phyloP scores from a whole-genome alignment of 2,888 invertebrate genomes.

The Abscondita cerata region DNA sequence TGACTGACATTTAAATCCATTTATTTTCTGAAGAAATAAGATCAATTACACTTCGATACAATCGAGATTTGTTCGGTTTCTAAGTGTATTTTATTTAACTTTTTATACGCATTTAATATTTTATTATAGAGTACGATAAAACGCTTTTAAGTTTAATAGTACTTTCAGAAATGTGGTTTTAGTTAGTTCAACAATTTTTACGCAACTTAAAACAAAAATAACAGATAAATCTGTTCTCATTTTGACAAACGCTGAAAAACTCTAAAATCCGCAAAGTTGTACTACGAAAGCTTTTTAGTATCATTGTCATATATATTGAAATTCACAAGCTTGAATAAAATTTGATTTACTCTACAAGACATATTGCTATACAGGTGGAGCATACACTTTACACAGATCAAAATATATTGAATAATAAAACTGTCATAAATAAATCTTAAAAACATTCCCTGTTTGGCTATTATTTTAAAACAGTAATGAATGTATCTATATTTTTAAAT shows the following conservation, averaged over 20 bases:
- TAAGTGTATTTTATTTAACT: background rate
- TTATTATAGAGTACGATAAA: background rate
- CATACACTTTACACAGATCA: too few relatives aligned
- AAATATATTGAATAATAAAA: too few relatives aligned
- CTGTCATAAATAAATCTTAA: too few relatives aligned
- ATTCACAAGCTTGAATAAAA: background rate
- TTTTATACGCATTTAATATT: background rate
- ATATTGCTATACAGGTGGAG: too few relatives aligned
- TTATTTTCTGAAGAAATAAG: slow-evolving; percentile 24
- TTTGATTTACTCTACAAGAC: background rate
- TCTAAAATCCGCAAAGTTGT: background rate
- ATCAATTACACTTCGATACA: slow-evolving; percentile 30
- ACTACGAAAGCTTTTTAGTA: too few relatives aligned
- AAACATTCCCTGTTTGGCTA: too few relatives aligned
- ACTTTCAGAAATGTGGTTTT: background rate
- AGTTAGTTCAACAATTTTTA: background rate
- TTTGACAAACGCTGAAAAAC: background rate
- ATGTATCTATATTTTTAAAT: too few relatives aligned
- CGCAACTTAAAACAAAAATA: too few relatives aligned
- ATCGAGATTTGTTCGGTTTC: background rate
- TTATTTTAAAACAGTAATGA: too few relatives aligned
- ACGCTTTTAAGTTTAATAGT: background rate
- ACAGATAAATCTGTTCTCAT: background rate
- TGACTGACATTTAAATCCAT: slow-evolving; percentile 35
- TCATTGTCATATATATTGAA: background rate